Evolutionary conservation across 1,140 invertebrate species (phyloP).

Genomic region (Sesamia nonagrioides): DNA sequence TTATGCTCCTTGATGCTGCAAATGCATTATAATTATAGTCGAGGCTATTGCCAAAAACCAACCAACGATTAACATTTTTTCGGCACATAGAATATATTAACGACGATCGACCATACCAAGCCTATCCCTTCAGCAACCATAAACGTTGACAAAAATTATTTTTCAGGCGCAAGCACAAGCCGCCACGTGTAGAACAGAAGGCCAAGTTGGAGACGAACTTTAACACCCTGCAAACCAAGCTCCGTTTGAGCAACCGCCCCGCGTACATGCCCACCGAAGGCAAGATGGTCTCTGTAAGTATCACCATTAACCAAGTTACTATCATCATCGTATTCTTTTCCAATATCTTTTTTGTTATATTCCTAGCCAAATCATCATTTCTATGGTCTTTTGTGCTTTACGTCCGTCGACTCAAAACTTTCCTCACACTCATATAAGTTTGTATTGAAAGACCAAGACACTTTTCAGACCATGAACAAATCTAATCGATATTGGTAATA

Average conservation of each 20-base stretch:
- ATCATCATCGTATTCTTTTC: neutral
- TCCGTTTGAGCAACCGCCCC: constrained; percentile 98
- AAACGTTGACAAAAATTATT: neutral
- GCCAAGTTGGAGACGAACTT: constrained; percentile 99
- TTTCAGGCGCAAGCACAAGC: constrained; percentile 96
- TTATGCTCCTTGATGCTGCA: too few species aligned
- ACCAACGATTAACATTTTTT: too few species aligned
- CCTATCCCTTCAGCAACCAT: neutral
- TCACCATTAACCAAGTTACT: neutral
- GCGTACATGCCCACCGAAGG: constrained; percentile 99
- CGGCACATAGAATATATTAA: too few species aligned
- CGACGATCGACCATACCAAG: too few species aligned
- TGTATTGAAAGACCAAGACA: neutral
- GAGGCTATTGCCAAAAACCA: too few species aligned
- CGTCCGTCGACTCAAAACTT: too few species aligned
- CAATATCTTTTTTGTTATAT: too few species aligned
- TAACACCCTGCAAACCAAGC: constrained; percentile 99
- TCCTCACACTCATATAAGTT: neutral
- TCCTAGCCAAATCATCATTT: too few species aligned
- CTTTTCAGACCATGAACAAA: neutral
- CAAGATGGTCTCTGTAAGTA: constrained; percentile 97
- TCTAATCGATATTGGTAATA: constrained; percentile 9
- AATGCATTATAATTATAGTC: too few species aligned
- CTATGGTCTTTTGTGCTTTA: too few species aligned
- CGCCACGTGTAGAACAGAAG: constrained; percentile 99